Percentiles rank a stretch among this genome's conserved stretches.
phyloP scores from a whole-genome alignment of 2,888 invertebrate genomes.

The Drosophila nigricruria region DNA sequence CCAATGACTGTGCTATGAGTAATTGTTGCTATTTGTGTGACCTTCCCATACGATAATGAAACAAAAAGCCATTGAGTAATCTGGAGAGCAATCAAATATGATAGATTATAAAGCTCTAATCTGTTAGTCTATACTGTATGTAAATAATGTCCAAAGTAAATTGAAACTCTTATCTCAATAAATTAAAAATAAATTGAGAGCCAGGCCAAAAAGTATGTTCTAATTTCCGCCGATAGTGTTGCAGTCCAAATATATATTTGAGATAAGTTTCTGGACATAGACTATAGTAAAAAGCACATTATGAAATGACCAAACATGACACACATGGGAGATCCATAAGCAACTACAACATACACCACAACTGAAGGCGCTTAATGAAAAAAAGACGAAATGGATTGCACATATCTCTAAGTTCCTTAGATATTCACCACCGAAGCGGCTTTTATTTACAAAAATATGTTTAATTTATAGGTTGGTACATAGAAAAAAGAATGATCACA shows the following conservation, averaged over 20 bases:
- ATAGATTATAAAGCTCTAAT: conserved; percentile 34
- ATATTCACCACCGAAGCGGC: conserved; percentile 31
- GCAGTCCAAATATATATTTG: conserved; percentile 14
- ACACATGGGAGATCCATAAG: conserved; percentile 18
- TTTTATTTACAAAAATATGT: conserved; percentile 67
- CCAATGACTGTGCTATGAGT: not conserved
- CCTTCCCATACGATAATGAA: not conserved
- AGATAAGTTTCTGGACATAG: conserved; percentile 19
- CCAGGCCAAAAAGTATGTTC: not conserved
- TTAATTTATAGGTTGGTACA: conserved; percentile 53
- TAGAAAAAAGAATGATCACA: conserved; percentile 45
- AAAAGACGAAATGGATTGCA: conserved; percentile 49
- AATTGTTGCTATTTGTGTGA: not conserved
- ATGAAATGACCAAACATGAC: conserved; percentile 28
- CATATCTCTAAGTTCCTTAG: conserved; percentile 43
- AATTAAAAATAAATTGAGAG: conserved; percentile 16
- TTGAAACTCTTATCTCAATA: conserved; percentile 29
- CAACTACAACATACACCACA: conserved; percentile 30
- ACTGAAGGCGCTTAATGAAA: conserved; percentile 18
- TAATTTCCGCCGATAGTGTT: conserved; percentile 27
- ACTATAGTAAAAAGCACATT: conserved; percentile 21
- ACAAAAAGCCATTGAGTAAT: conserved; percentile 1
- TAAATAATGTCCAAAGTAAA: conserved; percentile 27
- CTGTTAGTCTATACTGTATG: conserved; percentile 18
- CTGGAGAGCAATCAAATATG: conserved; percentile 15